Evolutionary conservation across 2,113 vertebrate species (phyloP).

Genomic region (Phoxinus phoxinus): DNA sequence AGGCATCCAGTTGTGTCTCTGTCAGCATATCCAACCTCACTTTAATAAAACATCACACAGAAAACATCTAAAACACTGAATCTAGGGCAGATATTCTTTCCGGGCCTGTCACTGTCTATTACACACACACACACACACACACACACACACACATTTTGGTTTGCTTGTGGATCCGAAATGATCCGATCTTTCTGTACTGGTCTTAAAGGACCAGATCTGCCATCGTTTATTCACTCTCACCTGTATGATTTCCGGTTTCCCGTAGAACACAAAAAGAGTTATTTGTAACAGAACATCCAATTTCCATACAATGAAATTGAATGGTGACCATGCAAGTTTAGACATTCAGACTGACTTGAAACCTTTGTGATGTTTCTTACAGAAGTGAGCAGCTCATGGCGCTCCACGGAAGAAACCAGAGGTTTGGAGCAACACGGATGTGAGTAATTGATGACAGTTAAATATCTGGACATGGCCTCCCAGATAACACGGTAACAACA

Average conservation of each 20-base stretch:
- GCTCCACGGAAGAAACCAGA: neutral
- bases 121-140: neutral
- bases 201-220: neutral
- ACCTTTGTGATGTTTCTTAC: neutral
- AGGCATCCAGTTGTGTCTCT: conserved; percentile 5
- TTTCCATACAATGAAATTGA: neutral
- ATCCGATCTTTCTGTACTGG: conserved; percentile 23
- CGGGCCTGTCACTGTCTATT: conserved; percentile 23
- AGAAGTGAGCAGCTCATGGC: neutral
- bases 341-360: neutral
- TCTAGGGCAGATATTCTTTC: conserved; percentile 38
- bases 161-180: neutral
- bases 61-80: conserved; percentile 41
- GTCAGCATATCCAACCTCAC: conserved; percentile 26
- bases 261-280: neutral
- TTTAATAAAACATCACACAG: conserved; percentile 43
- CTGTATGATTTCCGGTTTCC: neutral
- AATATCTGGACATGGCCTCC: neutral
- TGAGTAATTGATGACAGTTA: neutral
- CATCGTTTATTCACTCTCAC: neutral
- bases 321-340: neutral
- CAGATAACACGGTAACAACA: neutral
- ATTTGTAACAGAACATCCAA: neutral
- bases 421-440: neutral
- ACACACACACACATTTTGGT: neutral